Evolutionary conservation across 2,888 invertebrate genomes (phyloP), one percentile per base, ranked within the genome.

Genomic region (Drosophila seclusa): DNA sequence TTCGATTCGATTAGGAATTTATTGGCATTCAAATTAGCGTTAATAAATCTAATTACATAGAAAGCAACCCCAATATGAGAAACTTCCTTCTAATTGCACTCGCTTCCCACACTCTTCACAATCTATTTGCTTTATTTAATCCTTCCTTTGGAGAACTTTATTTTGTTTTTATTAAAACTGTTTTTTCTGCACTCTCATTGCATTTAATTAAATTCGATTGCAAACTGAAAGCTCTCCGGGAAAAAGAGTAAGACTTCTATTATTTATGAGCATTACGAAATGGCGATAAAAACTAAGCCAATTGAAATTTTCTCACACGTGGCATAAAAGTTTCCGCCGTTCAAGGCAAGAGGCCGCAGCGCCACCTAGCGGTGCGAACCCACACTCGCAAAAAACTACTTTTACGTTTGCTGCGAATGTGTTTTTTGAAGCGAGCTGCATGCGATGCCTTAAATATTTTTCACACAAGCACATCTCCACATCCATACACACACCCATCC

Each of bases 221-320:
- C 65, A 68, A 63, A 60, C 57, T 31, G 24, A 5, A 42, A 11
- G 27, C 52, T 49, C 45, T 31, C 0, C 32, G 13, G 18, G 11
- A 7, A 52, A 6, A 57, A 18, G 49, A 42, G 42, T 31, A 24
- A 57, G 49, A 50, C 50, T 65, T 80, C 68, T 72, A 73, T 80
- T 76, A 82, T 82, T 82, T 77, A 80, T 73, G 66, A 63, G 38
- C 57, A 24, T 50, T 32, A 38, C 40, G 48, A 36, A 70, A 61
- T 50, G 42, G 45, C 60, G 53, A 60, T 75, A 76, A 80, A 82
- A 80, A 76, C 72, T 71, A 80, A 80, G 80, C 78, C 82, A 82
- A 82, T 82, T 82, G 80, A 82, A 82, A 78, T 82, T 80, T 82
- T 78, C 78, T 80, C 81, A 81, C 76, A 76, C 73, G 73, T 71